A percentile compares a stretch with the other conserved stretches of the same genome.
Evolutionary conservation across 2,113 vertebrate species (phyloP).

Genomic region (Cygnus atratus): DNA sequence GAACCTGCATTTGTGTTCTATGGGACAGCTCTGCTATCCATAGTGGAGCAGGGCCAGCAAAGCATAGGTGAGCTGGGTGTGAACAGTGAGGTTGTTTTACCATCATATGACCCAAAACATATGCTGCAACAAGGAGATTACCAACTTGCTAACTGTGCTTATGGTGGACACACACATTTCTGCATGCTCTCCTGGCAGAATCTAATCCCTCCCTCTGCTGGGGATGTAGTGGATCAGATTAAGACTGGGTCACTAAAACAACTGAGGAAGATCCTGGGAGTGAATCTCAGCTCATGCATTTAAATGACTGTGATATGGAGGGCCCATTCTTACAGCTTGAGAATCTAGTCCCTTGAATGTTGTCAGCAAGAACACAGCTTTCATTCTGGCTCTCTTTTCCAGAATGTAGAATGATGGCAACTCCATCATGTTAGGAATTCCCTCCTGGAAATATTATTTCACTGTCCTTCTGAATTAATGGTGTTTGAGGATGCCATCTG

Average conservation of each 20-base stretch:
- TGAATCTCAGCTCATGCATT: background rate
- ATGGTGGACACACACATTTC: accelerated
- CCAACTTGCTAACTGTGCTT: background rate
- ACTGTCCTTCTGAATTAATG: background rate
- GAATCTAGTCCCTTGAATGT: background rate
- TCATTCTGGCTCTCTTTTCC: background rate
- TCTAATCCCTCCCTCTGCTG: background rate
- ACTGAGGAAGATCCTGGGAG: background rate
- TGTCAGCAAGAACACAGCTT: background rate
- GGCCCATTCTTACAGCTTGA: background rate
- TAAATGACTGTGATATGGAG: background rate
- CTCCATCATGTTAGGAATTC: background rate
- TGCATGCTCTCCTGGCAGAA: background rate
- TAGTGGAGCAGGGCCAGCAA: background rate
- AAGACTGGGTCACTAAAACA: background rate
- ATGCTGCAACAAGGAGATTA: background rate
- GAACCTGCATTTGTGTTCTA: background rate
- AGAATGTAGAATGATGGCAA: background rate
- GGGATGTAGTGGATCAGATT: background rate
- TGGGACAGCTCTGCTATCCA: background rate
- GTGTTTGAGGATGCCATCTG: background rate
- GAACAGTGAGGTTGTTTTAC: background rate
- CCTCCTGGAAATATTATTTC: background rate
- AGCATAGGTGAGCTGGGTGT: background rate
- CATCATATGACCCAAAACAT: background rate